A percentile compares a stretch with the other conserved stretches of the same genome.
These are phyloP conservation scores for Philaenus spumarius DNA, from an alignment of 1,140 invertebrate genomes.

Conservation along the genomic window DNA sequence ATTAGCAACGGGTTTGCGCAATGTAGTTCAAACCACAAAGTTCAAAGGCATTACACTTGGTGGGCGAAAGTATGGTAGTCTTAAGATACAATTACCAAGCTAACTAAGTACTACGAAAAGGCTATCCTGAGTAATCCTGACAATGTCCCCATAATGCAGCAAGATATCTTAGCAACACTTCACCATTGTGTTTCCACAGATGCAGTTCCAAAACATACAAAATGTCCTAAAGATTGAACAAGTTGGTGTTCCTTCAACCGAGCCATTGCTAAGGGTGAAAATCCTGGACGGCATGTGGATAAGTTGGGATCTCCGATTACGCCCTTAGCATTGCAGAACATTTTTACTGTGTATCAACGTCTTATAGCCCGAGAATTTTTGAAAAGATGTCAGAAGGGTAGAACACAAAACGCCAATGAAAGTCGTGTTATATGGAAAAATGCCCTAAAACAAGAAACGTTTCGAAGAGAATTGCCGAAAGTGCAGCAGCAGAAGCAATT, in stretches of 20 bases:
- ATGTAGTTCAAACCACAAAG: slow-evolving; percentile 13
- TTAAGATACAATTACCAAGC: slow-evolving; percentile 14
- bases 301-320: too few relatives aligned
- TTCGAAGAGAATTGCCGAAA: background rate
- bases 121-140: slow-evolving; percentile 9
- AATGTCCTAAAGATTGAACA: slow-evolving; percentile 20
- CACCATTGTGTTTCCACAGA: too few relatives aligned
- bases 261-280: too few relatives aligned
- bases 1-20: slow-evolving; percentile 24
- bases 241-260: background rate
- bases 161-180: slow-evolving; percentile 21
- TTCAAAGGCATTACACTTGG: slow-evolving; percentile 17
- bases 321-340: too few relatives aligned
- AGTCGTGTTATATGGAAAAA: background rate
- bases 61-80: slow-evolving; percentile 10
- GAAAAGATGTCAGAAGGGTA: background rate
- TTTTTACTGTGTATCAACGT: too few relatives aligned
- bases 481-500: background rate
- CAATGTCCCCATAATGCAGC: slow-evolving; percentile 12
- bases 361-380: too few relatives aligned
- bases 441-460: background rate
- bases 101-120: slow-evolving; percentile 12
- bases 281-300: too few relatives aligned
- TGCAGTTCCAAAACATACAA: slow-evolving; percentile 18
- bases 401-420: background rate